phyloP scores from a whole-genome alignment of 2,888 invertebrate genomes.

The Arge pagana region DNA sequence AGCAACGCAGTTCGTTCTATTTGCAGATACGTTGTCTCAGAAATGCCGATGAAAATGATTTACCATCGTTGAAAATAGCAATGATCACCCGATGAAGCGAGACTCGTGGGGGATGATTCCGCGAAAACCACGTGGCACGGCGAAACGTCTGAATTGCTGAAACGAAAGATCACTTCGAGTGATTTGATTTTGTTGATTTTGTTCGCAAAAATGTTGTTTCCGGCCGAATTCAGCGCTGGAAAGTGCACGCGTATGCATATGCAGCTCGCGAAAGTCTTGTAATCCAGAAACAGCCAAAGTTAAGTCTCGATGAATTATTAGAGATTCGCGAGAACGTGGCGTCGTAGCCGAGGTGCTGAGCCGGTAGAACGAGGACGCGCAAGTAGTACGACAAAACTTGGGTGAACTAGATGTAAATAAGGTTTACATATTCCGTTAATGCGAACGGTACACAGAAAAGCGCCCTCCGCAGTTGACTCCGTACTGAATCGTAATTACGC shows the following conservation, averaged over 20 bases:
- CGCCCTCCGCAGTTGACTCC: constrained; percentile 12
- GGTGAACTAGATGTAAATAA: constrained; percentile 39
- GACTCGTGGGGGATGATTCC: no score
- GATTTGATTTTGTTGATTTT: no score
- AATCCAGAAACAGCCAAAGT: constrained; percentile 17
- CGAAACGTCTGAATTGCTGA: no score
- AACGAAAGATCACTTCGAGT: no score
- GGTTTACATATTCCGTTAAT: constrained; percentile 40
- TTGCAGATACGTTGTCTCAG: no score
- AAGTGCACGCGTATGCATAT: not conserved
- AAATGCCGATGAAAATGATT: no score
- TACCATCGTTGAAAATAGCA: no score
- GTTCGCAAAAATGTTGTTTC: no score
- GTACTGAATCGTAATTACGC: constrained; percentile 28
- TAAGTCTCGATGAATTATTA: constrained; percentile 20
- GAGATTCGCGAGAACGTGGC: constrained; percentile 3
- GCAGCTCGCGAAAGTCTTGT: constrained; percentile 12
- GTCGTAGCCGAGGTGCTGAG: not conserved
- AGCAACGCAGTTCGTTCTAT: no score
- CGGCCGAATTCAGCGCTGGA: no score
- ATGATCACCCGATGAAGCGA: no score
- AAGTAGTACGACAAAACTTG: constrained; percentile 24
- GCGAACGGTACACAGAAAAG: constrained; percentile 30
- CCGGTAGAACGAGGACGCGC: not conserved
- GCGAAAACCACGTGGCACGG: no score